Evolutionary conservation across 2,888 invertebrate species (phyloP).

Genomic region (Agrotis ipsilon): DNA sequence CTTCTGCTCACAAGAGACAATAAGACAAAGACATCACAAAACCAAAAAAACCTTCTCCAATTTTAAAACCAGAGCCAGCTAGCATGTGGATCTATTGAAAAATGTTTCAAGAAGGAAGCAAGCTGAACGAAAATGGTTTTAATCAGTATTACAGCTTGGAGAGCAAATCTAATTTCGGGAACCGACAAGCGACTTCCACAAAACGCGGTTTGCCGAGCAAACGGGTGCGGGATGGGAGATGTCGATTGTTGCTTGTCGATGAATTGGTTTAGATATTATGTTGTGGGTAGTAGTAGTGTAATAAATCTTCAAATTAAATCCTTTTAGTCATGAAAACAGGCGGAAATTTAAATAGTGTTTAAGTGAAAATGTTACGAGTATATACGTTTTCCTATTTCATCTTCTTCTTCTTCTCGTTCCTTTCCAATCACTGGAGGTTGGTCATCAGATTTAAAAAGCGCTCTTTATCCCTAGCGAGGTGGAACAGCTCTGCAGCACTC

Average conservation of each 20-base stretch:
- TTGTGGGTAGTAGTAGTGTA: no score
- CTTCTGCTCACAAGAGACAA: neutral
- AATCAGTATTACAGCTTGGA: slow-evolving; percentile 83
- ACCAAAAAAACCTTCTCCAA: slow-evolving; percentile 7
- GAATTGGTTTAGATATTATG: neutral
- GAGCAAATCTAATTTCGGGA: slow-evolving; percentile 86
- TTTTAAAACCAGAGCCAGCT: slow-evolving; percentile 35
- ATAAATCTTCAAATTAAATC: no score
- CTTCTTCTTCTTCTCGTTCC: no score
- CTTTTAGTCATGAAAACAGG: no score
- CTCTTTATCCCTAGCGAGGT: no score
- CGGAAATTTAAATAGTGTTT: no score
- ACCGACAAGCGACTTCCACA: slow-evolving; percentile 78
- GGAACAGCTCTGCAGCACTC: no score
- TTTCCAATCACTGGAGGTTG: no score
- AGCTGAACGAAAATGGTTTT: slow-evolving; percentile 73
- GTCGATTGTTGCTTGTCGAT: slow-evolving; percentile 37
- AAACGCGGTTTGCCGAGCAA: slow-evolving; percentile 83
- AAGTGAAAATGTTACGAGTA: no score
- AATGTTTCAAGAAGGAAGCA: slow-evolving; percentile 54
- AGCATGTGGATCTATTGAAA: slow-evolving; percentile 50
- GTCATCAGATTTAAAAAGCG: no score
- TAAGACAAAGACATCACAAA: neutral
- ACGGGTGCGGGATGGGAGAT: slow-evolving; percentile 65
- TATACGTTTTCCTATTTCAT: no score